Conservation (phyloP, 1,140 invertebrate genomes). For the Medauroidea extradentata region DNA sequence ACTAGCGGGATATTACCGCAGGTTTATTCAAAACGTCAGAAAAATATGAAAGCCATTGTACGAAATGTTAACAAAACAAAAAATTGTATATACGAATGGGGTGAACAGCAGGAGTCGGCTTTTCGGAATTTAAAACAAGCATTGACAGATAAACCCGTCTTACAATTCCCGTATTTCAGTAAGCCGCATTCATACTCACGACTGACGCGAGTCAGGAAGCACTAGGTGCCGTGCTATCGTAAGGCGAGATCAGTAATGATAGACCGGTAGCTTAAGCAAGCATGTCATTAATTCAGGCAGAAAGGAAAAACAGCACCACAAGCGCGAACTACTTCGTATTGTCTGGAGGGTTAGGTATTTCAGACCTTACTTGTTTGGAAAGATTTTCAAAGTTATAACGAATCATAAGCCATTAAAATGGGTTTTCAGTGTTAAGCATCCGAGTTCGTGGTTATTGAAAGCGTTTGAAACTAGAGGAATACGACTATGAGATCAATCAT, state of each 20-base stretch:
- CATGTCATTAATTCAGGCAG: conserved; percentile 27
- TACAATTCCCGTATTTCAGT: too few relatives aligned
- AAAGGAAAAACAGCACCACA: conserved; percentile 36
- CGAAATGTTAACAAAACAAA: conserved; percentile 27
- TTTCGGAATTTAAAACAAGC: conserved; percentile 20
- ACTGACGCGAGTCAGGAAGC: conserved; percentile 19
- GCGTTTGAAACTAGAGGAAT: conserved; percentile 47
- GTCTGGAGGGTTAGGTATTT: conserved; percentile 45
- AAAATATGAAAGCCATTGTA: conserved; percentile 31
- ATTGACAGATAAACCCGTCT: conserved; percentile 18
- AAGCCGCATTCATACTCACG: too few relatives aligned
- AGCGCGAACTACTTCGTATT: conserved; percentile 39
- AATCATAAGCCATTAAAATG: conserved; percentile 49
- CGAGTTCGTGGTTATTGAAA: conserved; percentile 42
- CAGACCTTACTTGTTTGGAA: conserved; percentile 45
- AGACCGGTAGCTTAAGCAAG: conserved; percentile 30
- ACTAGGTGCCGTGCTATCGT: conserved; percentile 25
- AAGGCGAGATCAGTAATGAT: conserved; percentile 24
- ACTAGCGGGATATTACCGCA: conserved; percentile 26
- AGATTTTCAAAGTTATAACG: conserved; percentile 47
- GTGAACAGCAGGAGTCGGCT: conserved; percentile 1
- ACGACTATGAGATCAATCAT: conserved; percentile 43
- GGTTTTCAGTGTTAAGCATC: conserved; percentile 46
- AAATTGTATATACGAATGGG: conserved; percentile 20
- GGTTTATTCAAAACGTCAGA: conserved; percentile 27